Percentiles rank a stretch among this genome's conserved stretches.
These are phyloP conservation scores for Atrichornis clamosus DNA, from an alignment of 2,113 vertebrate genomes.

Conservation along the genomic window DNA sequence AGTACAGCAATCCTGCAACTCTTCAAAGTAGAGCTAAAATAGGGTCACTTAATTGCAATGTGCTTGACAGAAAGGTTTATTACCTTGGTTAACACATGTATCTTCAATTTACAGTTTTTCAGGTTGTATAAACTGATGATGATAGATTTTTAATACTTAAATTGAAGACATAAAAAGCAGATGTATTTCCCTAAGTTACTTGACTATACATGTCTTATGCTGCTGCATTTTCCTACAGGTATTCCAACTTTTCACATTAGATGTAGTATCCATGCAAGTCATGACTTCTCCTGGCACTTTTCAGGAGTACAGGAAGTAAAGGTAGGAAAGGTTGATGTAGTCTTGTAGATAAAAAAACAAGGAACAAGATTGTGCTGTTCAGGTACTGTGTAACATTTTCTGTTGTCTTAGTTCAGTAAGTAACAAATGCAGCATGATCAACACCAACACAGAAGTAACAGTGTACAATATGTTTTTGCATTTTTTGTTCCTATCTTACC, in stretches of 20 bases:
- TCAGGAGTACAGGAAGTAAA: not conserved
- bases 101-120: not conserved
- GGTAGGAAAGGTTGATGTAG: not conserved
- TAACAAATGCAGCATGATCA: not conserved
- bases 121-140: not conserved
- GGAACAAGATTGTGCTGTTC: not conserved
- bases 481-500: not conserved
- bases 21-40: not conserved
- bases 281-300: not conserved
- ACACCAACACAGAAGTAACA: not conserved
- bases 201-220: not conserved
- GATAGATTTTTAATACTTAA: not conserved
- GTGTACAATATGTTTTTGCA: not conserved
- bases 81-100: not conserved
- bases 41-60: not conserved
- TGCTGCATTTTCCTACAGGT: not conserved
- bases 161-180: conserved; percentile 24
- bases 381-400: not conserved
- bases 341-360: not conserved
- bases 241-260: not conserved
- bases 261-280: not conserved
- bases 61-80: not conserved
- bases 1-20: not conserved
- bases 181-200: conserved; percentile 31
- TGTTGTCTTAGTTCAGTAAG: not conserved